These are phyloP conservation scores for Merodon equestris DNA, from an alignment of 2,888 invertebrate species.

Conservation along the genomic window DNA sequence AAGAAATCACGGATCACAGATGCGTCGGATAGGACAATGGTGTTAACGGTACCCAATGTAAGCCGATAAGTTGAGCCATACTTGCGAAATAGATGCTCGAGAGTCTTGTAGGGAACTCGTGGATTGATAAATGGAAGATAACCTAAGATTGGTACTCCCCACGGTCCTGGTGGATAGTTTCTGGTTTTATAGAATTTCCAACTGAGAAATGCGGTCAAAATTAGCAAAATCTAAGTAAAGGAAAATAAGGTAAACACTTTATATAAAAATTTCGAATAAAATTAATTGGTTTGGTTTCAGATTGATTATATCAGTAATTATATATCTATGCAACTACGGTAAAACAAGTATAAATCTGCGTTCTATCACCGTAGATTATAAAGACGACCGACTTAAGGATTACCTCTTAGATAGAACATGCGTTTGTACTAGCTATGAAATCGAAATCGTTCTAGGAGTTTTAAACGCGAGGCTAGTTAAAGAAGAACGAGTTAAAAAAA, in stretches of 20 bases:
- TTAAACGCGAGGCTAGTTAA: too few relatives aligned
- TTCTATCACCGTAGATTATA: too few relatives aligned
- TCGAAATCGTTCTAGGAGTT: too few relatives aligned
- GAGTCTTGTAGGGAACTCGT: conserved; percentile 84
- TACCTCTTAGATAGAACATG: too few relatives aligned
- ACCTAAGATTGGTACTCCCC: conserved; percentile 87
- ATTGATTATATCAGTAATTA: too few relatives aligned
- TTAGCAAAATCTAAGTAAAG: conserved; percentile 28
- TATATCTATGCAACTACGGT: too few relatives aligned
- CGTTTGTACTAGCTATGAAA: too few relatives aligned
- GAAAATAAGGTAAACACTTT: background rate
- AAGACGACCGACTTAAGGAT: too few relatives aligned
- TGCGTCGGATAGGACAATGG: conserved; percentile 89
- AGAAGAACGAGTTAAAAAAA: too few relatives aligned
- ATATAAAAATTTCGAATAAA: background rate
- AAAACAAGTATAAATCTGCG: too few relatives aligned
- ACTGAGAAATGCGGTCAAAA: conserved; percentile 31
- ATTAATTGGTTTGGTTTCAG: background rate
- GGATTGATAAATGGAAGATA: conserved; percentile 87
- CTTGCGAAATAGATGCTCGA: conserved; percentile 83
- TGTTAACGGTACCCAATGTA: conserved; percentile 86
- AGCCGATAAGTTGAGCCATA: conserved; percentile 89
- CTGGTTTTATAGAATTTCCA: conserved; percentile 46
- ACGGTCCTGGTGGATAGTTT: conserved; percentile 85
- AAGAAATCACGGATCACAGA: conserved; percentile 86